Conservation (phyloP, 2,113 vertebrate genomes). For the Climacteris rufus region DNA sequence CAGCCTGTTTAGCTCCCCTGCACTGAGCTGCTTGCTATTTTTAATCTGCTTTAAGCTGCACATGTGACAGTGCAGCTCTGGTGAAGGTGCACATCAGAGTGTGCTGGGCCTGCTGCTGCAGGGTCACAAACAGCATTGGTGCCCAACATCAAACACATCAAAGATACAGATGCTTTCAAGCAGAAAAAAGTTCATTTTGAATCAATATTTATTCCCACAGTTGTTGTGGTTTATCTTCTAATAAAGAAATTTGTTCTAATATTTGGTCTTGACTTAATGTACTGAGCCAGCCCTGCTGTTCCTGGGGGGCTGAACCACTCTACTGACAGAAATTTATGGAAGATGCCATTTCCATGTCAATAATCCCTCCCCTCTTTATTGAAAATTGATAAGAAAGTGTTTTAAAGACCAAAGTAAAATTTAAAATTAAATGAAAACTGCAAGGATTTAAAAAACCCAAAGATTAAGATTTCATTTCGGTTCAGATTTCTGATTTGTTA, state of each 20-base stretch:
- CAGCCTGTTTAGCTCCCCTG: background rate
- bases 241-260: background rate
- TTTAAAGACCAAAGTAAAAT: background rate
- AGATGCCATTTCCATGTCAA: background rate
- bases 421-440: background rate
- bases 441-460: background rate
- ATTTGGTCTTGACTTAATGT: background rate
- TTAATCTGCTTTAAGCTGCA: slow-evolving; percentile 20
- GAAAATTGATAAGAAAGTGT: background rate
- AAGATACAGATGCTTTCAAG: background rate
- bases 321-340: background rate
- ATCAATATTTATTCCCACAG: background rate
- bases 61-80: background rate
- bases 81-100: background rate
- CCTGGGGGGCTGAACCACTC: background rate
- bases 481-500: background rate
- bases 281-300: background rate
- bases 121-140: background rate
- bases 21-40: slow-evolving; percentile 3
- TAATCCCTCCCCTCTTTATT: background rate
- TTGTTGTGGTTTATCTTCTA: background rate
- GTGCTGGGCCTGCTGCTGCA: background rate
- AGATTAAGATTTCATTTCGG: background rate
- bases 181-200: background rate
- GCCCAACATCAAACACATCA: background rate